A percentile compares a stretch with the other conserved stretches of the same genome.
phyloP scores from a whole-genome alignment of 2,797 vertebrate species.

The Anas bahamensis region DNA sequence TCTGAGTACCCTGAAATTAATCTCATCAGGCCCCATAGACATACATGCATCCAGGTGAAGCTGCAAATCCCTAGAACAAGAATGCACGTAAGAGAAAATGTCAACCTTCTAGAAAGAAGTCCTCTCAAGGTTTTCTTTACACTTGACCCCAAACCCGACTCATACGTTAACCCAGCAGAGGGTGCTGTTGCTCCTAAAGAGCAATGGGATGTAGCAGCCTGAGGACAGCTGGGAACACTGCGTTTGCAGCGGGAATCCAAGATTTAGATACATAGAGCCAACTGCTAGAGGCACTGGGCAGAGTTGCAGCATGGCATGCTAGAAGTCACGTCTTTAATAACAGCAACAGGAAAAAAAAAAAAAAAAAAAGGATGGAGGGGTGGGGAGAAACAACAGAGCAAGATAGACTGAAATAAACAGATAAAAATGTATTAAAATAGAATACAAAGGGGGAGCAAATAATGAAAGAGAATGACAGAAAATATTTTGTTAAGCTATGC shows the following conservation, averaged over 20 bases:
- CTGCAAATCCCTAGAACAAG: background rate
- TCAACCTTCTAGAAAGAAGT: rapidly evolving
- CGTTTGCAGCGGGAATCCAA: rapidly evolving
- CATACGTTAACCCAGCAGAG: slow-evolving; percentile 30
- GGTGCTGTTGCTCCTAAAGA: slow-evolving; percentile 26
- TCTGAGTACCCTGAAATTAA: too few relatives aligned
- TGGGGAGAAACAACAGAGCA: background rate
- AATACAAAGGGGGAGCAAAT: background rate
- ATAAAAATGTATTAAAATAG: too few relatives aligned
- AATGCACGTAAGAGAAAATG: rapidly evolving
- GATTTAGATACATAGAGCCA: rapidly evolving
- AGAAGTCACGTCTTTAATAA: rapidly evolving
- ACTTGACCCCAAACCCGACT: rapidly evolving
- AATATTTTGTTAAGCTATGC: background rate
- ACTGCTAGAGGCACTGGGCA: too few relatives aligned
- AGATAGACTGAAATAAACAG: background rate
- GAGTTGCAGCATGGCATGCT: rapidly evolving
- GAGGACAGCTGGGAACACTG: background rate
- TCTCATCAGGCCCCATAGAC: too few relatives aligned
- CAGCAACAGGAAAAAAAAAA: too few relatives aligned
- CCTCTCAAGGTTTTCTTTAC: rapidly evolving
- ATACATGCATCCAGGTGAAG: too few relatives aligned
- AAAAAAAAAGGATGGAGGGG: background rate
- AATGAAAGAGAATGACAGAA: background rate
- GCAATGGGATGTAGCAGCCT: background rate